Evolutionary conservation across 2,113 vertebrate species (phyloP), one percentile per base, ranked within the genome.

Genomic region (Hylia prasina): DNA sequence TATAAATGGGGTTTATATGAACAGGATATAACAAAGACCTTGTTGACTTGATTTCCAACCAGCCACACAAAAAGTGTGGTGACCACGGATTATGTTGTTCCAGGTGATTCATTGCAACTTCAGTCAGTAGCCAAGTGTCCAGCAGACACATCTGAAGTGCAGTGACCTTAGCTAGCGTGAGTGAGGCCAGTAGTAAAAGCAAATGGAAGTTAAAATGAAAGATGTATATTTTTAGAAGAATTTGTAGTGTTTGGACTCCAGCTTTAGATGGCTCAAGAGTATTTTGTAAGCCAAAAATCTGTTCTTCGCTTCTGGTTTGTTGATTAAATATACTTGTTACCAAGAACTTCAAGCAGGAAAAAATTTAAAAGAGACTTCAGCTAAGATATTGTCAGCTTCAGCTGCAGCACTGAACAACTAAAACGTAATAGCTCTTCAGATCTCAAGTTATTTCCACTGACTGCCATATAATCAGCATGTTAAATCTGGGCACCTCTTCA

Each of bases 401-500:
- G 64, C 82, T 73, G 51, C 85, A 92, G 76, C 85, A 60, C 48
- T n/a, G 68, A 90, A 61, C 56, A 70, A n/a, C 64, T 66, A 64
- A 63, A 89, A 71, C 2, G 1, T 88, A 94, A 84, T 76, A 81
- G 80, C 47, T 78, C 60, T 39, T 95, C 84, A 93, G 81, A 72
- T 92, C 87, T 91, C 75, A 51, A 81, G 84, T 90, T 93, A 84
- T 96, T 97, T 84, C 65, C 48, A 92, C 87, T 94, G 94, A 94
- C 93, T 93, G 93, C 93, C 3, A 0, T 92, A 87, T 95, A 97
- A 96, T 94, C 93, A 95, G 93, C 78, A 77, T 90, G 88, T 94
- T 97, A 96, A 96, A 96, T 95, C 81, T 90, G 83, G 80, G 93
- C 94, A 87, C 39, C 66, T 96, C 93, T 96, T 97, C 90, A 95